phyloP scores from a whole-genome alignment of 1,140 invertebrate species.

The Hypothenemus hampei region DNA sequence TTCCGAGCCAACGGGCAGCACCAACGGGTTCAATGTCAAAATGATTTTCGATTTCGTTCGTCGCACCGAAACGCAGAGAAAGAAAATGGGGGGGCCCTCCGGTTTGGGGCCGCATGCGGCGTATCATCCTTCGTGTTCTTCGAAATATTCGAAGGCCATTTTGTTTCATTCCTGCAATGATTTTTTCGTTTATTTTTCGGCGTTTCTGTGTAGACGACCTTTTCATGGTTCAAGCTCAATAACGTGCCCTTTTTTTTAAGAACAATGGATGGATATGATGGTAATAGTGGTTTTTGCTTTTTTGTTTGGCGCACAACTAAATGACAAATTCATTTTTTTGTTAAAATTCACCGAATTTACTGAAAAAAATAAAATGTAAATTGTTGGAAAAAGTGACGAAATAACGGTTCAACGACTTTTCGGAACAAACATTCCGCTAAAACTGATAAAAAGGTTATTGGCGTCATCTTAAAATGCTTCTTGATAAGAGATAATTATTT shows the following conservation, averaged over 20 bases:
- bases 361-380: constrained; percentile 25
- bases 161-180: constrained; percentile 13
- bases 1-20: constrained; percentile 4
- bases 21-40: constrained; percentile 6
- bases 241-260: constrained; percentile 2
- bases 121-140: constrained; percentile 23
- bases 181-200: constrained; percentile 17
- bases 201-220: constrained; percentile 24
- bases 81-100: too few species aligned
- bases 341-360: too few species aligned
- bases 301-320: too few species aligned
- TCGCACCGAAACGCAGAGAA: constrained; percentile 3
- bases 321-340: too few species aligned
- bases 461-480: constrained; percentile 35
- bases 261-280: too few species aligned
- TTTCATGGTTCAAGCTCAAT: constrained; percentile 24
- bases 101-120: constrained; percentile 9
- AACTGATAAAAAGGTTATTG: constrained; percentile 39
- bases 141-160: constrained; percentile 27
- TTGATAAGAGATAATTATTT: constrained; percentile 35
- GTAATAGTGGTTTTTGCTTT: not conserved
- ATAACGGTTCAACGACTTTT: constrained; percentile 39
- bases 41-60: constrained; percentile 1
- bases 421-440: constrained; percentile 34
- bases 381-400: constrained; percentile 37